Conservation (phyloP, 2,113 vertebrate species). For the Larimichthys crocea region DNA sequence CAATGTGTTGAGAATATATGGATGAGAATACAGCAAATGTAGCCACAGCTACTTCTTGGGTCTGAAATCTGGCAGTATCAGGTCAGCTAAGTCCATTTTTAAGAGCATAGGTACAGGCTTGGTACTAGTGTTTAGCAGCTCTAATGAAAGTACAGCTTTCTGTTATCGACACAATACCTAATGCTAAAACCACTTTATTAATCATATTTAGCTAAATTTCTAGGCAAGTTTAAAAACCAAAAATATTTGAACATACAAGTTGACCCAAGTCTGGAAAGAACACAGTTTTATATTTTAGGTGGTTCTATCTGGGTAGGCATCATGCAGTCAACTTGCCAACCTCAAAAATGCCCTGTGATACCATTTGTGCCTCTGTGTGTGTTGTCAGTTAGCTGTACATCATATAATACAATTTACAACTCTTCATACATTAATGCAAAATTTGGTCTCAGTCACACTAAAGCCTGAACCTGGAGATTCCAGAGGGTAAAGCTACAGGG, state of each 20-base stretch:
- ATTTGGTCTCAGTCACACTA: conserved; percentile 90
- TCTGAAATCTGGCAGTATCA: neutral
- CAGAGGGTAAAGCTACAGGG: conserved; percentile 86
- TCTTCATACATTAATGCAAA: conserved; percentile 73
- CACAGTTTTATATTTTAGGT: conserved; percentile 43
- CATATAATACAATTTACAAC: conserved; percentile 60
- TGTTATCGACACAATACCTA: neutral
- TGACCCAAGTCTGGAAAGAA: conserved; percentile 49
- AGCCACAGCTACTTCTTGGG: neutral
- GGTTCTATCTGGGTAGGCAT: conserved; percentile 45
- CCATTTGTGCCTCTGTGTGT: conserved; percentile 54
- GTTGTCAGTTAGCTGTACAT: conserved; percentile 68
- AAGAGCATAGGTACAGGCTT: neutral
- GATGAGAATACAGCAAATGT: neutral
- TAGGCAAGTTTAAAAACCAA: conserved; percentile 26
- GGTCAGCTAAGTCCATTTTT: neutral
- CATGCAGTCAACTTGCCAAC: conserved; percentile 61
- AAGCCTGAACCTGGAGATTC: conserved; percentile 84
- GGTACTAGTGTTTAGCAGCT: neutral
- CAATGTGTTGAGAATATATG: neutral
- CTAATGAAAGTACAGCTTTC: neutral
- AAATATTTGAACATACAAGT: conserved; percentile 56
- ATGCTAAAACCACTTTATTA: neutral
- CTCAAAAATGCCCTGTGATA: conserved; percentile 53
- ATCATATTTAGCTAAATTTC: neutral